Evolutionary conservation across 2,113 vertebrate species (phyloP), one percentile per base, ranked within the genome.

Genomic region (Nothocercus julius): DNA sequence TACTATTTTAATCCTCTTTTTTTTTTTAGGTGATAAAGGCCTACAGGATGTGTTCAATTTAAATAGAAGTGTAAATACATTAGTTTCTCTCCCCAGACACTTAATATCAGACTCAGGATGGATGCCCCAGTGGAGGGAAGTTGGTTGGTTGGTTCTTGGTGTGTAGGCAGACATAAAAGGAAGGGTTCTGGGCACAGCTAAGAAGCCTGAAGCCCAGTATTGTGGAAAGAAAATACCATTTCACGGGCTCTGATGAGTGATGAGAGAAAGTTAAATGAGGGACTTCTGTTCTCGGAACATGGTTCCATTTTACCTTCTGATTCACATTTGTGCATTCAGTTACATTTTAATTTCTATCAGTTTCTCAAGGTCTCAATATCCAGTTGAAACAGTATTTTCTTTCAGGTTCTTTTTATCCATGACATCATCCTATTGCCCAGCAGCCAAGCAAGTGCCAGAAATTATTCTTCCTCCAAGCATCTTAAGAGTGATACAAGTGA

Each of bases 301-400:
- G 68, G 70, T 92, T 87, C 67, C 7, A 75, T 49, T 44, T 64
- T 59, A 32, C 67, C 40, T n/a, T 12, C 11, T 36, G 38, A 11
- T 62, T 75, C 82, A 64, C 72, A 70, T 90, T 91, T 69, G 36
- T 61, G 93, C 54, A 80, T 92, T 72, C 82, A 58, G 61, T 92
- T 95, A 75, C 89, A 87, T 92, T 94, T 91, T 85, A 82, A 85
- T 92, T 88, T 81, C 53, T 64, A 6, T 2, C 77, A 17, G 13
- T 94, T 78, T 94, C 49, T 91, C 86, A 44, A 76, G 91, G 70
- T 92, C 84, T 92, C 85, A 47, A 22, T 83, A 83, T 76, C 87
- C 64, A 84, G 83, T 68, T 69, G 74, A 92, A 76, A 67, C 90
- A 53, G 25, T 92, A 66, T 93, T 97, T 93, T 76, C 66, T 42